Base-by-base conservation (phyloP, 2,113 vertebrate species). In the Channa argus region DNA sequence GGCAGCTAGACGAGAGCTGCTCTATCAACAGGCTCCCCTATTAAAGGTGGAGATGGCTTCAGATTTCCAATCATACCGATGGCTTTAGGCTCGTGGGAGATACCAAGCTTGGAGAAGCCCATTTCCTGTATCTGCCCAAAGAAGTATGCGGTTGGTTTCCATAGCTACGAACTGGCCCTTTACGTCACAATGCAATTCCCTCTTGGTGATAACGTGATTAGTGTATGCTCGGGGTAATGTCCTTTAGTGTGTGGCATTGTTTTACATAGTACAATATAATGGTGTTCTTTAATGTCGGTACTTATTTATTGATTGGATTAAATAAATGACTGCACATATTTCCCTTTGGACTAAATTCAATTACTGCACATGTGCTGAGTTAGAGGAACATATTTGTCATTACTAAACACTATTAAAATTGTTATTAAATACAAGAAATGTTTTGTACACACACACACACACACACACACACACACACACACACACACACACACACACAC, bases 301-400 rank as follows among this genome's bases (percentile, higher is more conserved):
- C 51, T 90, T 80, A 80, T 85, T 90, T 86, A 90, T 91, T 87
- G 72, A 91, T 86, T 62, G 49, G 47, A 66, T 67, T 50, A 63
- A 74, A 69, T 76, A 74, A 43, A 81, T 60, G 45, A 49, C 60
- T 9, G 37, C 46, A 46, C 39, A 9, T 86, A 84, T 82, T 88
- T 86, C 84, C 80, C 79, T 47, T 58, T 74, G 83, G 89, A 76
- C 15, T 6, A 0, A 41, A 5, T 13, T 51, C 71, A 79, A 73
- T 74, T 80, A 63, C 68, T 66, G 9, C 41, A 61, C 49, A 46
- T 55, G 65, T 68, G 82, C 77, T 76, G 79, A 89, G 67, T 80
- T 14, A 47, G 72, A 65, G 53, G 78, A 87, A 51, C 13, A 63
- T 68, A 10, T 3, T 8, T 37, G 33, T 68, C 78, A 44, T 71